Evolutionary conservation across 2,888 invertebrate species (phyloP).

Genomic region (Caradrina kadenii): DNA sequence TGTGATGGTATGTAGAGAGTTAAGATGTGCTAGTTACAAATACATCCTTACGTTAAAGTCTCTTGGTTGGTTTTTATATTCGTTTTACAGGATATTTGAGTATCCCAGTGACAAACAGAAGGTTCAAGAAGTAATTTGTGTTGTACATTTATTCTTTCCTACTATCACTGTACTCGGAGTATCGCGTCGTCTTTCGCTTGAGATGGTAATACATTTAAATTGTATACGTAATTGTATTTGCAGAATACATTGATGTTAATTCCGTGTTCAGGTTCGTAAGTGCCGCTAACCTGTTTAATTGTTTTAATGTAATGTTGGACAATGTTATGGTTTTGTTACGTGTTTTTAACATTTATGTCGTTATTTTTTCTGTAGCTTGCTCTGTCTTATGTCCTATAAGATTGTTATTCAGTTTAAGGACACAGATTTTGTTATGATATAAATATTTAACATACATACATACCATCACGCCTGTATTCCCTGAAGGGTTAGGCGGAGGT

Average conservation of each 20-base stretch:
- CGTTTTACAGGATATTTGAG: neutral
- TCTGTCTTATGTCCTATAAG: no score
- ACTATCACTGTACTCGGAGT: constrained; percentile 12
- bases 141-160: neutral
- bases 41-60: no score
- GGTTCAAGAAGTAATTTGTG: neutral
- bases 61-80: no score
- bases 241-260: constrained; percentile 38
- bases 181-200: constrained; percentile 19
- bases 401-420: no score
- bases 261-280: constrained; percentile 46
- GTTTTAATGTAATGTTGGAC: constrained; percentile 33
- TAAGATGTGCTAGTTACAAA: no score
- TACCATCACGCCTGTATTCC: no score
- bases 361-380: neutral
- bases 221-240: constrained; percentile 54
- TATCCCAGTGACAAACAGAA: constrained; percentile 9
- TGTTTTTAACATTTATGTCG: constrained; percentile 2
- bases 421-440: no score
- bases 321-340: constrained; percentile 39
- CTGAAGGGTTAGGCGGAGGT: no score
- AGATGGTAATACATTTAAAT: constrained; percentile 59
- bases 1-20: no score
- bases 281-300: constrained; percentile 36
- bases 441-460: no score